These are phyloP conservation scores for Crypturellus tataupa DNA, from an alignment of 2,797 vertebrate species.

Conservation along the genomic window DNA sequence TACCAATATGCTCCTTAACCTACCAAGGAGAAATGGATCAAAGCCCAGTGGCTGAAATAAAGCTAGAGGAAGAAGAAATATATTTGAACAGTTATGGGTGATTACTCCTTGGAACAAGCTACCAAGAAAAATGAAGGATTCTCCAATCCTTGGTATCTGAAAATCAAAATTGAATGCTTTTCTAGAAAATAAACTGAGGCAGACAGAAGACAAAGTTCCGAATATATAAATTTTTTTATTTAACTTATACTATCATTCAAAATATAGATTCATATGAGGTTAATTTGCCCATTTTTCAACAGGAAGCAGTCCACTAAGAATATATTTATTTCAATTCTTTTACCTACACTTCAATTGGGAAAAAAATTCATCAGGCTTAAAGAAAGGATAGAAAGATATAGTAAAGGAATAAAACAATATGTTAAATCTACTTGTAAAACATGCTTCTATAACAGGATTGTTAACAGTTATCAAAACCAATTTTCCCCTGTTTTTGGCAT, in stretches of 20 bases:
- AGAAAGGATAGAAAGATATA: neutral
- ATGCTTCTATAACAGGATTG: neutral
- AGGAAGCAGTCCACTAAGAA: neutral
- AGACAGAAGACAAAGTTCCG: neutral
- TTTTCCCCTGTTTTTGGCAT: neutral
- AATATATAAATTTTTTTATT: neutral
- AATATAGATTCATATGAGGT: neutral
- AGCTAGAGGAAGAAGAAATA: neutral
- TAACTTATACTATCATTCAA: neutral
- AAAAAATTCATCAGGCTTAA: neutral
- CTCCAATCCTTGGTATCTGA: neutral
- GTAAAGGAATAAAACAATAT: neutral
- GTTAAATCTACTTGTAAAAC: neutral
- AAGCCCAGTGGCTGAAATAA: neutral
- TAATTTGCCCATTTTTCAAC: neutral
- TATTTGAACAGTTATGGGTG: neutral
- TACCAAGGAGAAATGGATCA: constrained; percentile 4
- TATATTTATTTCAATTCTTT: neutral
- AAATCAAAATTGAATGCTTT: neutral
- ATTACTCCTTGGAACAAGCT: neutral
- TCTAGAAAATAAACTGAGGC: neutral
- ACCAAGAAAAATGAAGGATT: neutral
- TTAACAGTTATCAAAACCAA: neutral
- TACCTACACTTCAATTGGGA: neutral
- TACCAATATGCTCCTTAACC: neutral